phyloP scores from a whole-genome alignment of 30 jellyfish, hydroid and myxozoan genomes.

The Catostylus mosaicus region DNA sequence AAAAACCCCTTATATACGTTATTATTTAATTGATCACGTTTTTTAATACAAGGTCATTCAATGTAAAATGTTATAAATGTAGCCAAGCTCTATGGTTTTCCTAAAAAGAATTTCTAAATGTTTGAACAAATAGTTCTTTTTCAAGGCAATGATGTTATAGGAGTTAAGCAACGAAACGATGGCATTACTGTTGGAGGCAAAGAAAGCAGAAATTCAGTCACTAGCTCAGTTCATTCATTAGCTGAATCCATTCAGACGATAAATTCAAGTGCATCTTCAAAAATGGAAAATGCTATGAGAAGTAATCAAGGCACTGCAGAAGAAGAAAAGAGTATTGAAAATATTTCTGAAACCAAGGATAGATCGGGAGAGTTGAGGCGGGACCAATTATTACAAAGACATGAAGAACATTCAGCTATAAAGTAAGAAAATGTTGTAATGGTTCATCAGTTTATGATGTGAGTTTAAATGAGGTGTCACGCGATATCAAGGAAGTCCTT shows the following conservation, averaged over 20 bases:
- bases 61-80: too few species aligned
- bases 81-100: too few species aligned
- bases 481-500: too few species aligned
- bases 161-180: background rate
- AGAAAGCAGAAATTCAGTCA: background rate
- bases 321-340: background rate
- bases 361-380: background rate
- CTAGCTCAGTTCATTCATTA: constrained; percentile 20
- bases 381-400: background rate
- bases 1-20: too few species aligned
- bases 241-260: constrained; percentile 4
- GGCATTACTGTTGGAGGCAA: background rate
- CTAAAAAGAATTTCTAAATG: too few species aligned
- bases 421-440: background rate
- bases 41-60: too few species aligned
- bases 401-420: background rate
- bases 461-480: too few species aligned
- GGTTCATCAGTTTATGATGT: too few species aligned
- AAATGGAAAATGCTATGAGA: background rate
- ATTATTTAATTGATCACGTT: too few species aligned
- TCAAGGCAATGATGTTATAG: background rate
- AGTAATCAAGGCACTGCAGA: background rate
- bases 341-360: background rate
- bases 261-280: constrained; percentile 13
- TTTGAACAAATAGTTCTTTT: background rate